These are phyloP conservation scores for Drosophila multiciliata DNA, from an alignment of 2,888 invertebrate genomes.

Conservation along the genomic window DNA sequence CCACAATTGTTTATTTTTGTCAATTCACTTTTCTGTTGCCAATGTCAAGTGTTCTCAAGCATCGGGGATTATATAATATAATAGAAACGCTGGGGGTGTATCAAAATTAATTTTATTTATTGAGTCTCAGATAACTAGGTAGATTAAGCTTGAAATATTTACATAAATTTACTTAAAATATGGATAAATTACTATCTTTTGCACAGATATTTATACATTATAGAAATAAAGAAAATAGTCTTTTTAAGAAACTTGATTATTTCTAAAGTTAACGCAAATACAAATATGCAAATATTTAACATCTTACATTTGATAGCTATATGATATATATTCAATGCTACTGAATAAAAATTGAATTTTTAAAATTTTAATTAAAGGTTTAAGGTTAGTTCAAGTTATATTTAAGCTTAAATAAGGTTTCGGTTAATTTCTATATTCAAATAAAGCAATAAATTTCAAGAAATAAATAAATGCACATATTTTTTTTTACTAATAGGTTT, in stretches of 20 bases:
- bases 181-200: neutral
- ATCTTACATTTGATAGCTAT: neutral
- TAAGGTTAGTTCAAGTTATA: neutral
- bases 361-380: neutral
- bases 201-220: neutral
- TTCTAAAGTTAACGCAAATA: neutral
- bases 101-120: neutral
- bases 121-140: neutral
- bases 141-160: neutral
- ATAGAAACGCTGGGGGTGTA: neutral
- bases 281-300: neutral
- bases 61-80: neutral
- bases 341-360: neutral
- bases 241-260: neutral
- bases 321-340: neutral
- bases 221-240: neutral
- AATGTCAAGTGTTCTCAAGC: conserved; percentile 17
- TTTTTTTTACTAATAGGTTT: neutral
- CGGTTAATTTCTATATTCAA: neutral
- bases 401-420: neutral
- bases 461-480: neutral
- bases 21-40: conserved; percentile 7
- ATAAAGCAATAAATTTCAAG: neutral
- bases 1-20: conserved; percentile 4
- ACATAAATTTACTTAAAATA: neutral